Base-by-base conservation (phyloP, 1,140 invertebrate genomes). In the Popillia japonica region DNA sequence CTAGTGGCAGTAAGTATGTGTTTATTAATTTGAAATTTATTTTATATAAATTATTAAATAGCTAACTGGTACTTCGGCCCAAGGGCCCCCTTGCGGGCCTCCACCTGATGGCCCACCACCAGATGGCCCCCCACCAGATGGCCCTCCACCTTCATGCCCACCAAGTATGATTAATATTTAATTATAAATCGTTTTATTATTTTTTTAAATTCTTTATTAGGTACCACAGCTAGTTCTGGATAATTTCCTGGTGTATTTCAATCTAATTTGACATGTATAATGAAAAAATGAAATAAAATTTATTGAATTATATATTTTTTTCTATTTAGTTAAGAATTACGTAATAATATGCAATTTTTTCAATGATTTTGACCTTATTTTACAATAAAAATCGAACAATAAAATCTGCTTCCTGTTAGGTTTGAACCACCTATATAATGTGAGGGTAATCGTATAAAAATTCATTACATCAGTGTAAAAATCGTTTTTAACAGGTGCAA, bases 301-400 rank as follows among this genome's bases (percentile, higher is more conserved):
- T n/a, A n/a, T n/a, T n/a, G n/a, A n/a, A n/a, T n/a, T n/a, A n/a
- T n/a, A n/a, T n/a, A n/a, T n/a, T n/a, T n/a, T n/a, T n/a, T n/a
- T n/a, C n/a, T n/a, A 44, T 7, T 44, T 44, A n/a, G 0, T 2
- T n/a, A n/a, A 44, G 0, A 44, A 44, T 3, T 44, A n/a, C 14
- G 6, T 44, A 44, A 9, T 44, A n/a, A 9, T 11, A 14, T 48
- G n/a, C n/a, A 14, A 14, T 9, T 48, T 48, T 2, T 2, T n/a
- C n/a, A 55, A 55, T 55, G n/a, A 55, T 55, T 55, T 55, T 17
- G 14, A 55, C 48, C 48, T 55, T 55, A 55, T 55, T 17, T 17
- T 17, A n/a, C 14, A 17, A 55, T 55, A 55, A 55, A 55, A 55
- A 6, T 17, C 14, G 0, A 14, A 55, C 17, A 17, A 6, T 55